Base-by-base conservation (phyloP, 2,113 vertebrate species). In the Mus pahari region DNA sequence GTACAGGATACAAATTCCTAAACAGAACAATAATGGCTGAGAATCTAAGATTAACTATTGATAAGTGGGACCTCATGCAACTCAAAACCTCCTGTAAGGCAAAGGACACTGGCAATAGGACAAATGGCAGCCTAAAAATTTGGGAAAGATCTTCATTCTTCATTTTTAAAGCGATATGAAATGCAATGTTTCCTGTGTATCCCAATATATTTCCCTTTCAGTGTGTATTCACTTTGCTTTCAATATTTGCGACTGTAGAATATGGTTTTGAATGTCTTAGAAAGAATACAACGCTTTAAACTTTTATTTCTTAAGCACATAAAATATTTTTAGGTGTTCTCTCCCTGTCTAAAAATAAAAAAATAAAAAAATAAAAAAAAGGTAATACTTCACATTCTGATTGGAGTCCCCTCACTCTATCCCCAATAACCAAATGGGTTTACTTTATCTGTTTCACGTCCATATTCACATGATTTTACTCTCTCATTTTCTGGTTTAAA, bases 261-360 rank as follows among this genome's bases (percentile, higher is more conserved):
- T 83, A 81, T 36, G 31, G n/a, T 39, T 94, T 89, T 75, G 55
- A 87, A 71, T 92, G 45, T 78, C 42, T 89, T 60, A 92, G 68
- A 77, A 13, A 86, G 19, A 7, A 28, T 66, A 94, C 1, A 2
- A 55, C 58, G 86, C 13, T 75, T 86, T 26, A 71, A 79, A 81
- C 2, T 19, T 1, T 24, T 11, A 48, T 39, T 3, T 8, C 31
- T 71, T 48, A 58, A 39, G 5, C 1, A 58, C 55, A 16, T 33
- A 60, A 88, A 70, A 20, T 24, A 68, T 71, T 45, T 93, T 39
- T 28, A 10, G 62, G 7, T 62, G 17, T 39, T 89, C 42, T 74
- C 19, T 81, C 6, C 31, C 33, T 62, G 24, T 71, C 31, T 62
- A 33, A 64, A 64, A 64, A 64, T n/a, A 60, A 60, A 7, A 60